These are phyloP conservation scores for Tethea ocularis DNA, from an alignment of 2,888 invertebrate species.

Conservation along the genomic window DNA sequence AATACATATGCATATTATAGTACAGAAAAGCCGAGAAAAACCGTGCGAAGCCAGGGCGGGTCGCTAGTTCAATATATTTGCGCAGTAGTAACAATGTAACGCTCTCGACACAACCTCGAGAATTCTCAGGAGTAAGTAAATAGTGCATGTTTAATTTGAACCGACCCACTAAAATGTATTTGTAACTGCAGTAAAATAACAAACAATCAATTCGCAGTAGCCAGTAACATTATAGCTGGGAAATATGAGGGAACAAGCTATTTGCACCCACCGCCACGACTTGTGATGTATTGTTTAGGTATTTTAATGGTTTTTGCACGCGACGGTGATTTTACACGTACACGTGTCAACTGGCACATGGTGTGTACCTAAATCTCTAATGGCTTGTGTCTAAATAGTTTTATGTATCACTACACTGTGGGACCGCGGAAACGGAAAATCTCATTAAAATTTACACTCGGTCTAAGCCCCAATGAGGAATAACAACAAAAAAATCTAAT, in stretches of 20 bases:
- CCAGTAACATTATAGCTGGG: neutral
- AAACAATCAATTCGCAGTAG: constrained; percentile 1
- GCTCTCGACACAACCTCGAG: neutral
- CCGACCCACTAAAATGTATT: neutral
- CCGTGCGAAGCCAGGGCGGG: no score
- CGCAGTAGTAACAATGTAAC: neutral
- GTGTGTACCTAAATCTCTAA: neutral
- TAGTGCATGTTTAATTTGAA: neutral
- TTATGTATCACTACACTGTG: neutral
- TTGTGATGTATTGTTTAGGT: neutral
- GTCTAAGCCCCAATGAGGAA: no score
- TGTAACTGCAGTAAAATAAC: constrained; percentile 4
- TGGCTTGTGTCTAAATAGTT: neutral
- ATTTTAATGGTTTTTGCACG: neutral
- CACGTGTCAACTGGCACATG: neutral
- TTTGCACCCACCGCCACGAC: neutral
- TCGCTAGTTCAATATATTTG: no score
- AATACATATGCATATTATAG: no score
- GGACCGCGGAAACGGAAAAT: neutral
- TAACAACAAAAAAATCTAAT: no score
- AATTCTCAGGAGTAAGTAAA: neutral
- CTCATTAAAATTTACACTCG: no score
- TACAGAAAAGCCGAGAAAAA: no score
- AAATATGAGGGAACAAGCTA: neutral
- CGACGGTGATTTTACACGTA: neutral